Evolutionary conservation across 2,888 invertebrate genomes (phyloP).

Genomic region (Drosophila dives): DNA sequence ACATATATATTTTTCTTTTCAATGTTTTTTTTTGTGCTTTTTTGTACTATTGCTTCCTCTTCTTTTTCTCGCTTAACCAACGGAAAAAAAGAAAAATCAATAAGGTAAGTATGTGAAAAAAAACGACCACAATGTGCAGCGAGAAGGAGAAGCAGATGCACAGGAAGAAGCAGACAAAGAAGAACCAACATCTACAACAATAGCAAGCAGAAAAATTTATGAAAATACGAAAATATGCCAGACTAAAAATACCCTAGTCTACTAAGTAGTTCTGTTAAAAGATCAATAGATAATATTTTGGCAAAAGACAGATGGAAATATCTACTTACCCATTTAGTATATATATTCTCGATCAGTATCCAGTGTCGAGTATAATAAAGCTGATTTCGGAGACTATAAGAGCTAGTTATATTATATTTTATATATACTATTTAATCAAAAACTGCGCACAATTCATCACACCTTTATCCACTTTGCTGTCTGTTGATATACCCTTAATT

Average conservation of each 20-base stretch:
- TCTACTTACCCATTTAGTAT: background rate
- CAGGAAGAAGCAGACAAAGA: background rate
- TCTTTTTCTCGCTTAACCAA: constrained; percentile 22
- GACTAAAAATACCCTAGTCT: background rate
- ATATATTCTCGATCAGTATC: background rate
- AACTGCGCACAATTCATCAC: too few relatives aligned
- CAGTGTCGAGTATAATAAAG: background rate
- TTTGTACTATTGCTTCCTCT: constrained; percentile 27
- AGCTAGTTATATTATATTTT: background rate
- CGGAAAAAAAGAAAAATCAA: constrained; percentile 63
- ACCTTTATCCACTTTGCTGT: background rate
- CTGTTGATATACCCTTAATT: background rate
- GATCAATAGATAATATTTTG: too few relatives aligned
- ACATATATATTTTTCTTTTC: constrained; percentile 22
- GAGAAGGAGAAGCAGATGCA: constrained; percentile 18
- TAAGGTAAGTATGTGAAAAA: constrained; percentile 52
- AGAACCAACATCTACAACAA: constrained; percentile 8
- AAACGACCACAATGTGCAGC: constrained; percentile 53
- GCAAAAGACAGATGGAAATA: background rate
- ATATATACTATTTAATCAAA: background rate
- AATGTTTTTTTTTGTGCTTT: constrained; percentile 38
- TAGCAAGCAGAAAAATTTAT: constrained; percentile 5
- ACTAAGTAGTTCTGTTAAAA: background rate
- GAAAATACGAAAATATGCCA: background rate
- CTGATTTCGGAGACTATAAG: background rate